These are phyloP conservation scores for Pilophorus perplexus DNA, from an alignment of 2,888 invertebrate species.

Conservation along the genomic window DNA sequence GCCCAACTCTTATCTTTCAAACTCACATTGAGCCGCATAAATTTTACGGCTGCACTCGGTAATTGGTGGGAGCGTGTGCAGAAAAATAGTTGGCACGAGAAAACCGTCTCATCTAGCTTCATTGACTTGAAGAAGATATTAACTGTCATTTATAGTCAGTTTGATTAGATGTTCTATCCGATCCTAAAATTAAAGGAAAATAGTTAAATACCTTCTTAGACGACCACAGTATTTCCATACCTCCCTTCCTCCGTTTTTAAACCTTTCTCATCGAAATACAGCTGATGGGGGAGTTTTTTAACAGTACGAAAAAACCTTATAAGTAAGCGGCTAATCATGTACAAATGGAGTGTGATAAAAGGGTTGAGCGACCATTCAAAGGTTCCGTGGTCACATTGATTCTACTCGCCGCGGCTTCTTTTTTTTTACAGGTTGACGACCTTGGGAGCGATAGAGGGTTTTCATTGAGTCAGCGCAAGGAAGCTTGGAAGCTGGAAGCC, in stretches of 20 bases:
- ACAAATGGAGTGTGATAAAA: constrained; percentile 40
- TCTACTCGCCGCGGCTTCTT: constrained; percentile 8
- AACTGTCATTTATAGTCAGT: no score
- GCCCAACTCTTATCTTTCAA: constrained; percentile 34
- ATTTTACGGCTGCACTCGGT: constrained; percentile 40
- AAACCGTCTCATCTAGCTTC: neutral
- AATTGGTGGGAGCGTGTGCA: constrained; percentile 35
- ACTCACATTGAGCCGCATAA: constrained; percentile 39
- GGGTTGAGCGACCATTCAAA: constrained; percentile 20
- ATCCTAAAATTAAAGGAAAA: no score
- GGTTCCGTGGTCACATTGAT: constrained; percentile 32
- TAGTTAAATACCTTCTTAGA: no score
- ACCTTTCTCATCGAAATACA: no score
- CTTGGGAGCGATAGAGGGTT: constrained; percentile 33
- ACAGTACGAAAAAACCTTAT: neutral
- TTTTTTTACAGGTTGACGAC: constrained; percentile 29
- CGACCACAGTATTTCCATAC: no score
- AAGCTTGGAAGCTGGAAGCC: neutral
- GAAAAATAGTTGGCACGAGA: constrained; percentile 13
- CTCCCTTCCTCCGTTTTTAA: no score
- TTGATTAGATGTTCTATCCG: no score
- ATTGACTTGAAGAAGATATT: neutral
- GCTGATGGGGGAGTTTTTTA: no score
- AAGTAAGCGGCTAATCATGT: constrained; percentile 37
- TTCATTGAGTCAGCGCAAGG: constrained; percentile 38